Evolutionary conservation across 2,888 invertebrate genomes (phyloP), one percentile per base, ranked within the genome.

Genomic region (Ennomos erosarius): DNA sequence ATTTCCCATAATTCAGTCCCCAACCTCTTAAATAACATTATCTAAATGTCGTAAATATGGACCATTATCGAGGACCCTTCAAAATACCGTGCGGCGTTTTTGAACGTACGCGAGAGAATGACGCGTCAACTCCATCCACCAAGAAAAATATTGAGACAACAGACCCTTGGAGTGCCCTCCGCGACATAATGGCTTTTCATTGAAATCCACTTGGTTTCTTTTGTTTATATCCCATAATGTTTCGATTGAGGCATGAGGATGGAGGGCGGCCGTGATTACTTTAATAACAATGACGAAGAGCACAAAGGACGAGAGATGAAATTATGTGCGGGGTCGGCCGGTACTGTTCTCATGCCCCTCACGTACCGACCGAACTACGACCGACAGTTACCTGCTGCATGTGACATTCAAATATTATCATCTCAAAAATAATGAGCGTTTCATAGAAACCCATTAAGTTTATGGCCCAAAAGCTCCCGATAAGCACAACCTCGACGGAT

Each of bases 81-180:
- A 88, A 84, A 90, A 90, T 88, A 85, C 88, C 88, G 81, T 71
- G 85, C 90, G 89, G 90, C 74, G 82, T 87, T 85, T 88, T 89
- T 87, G 84, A 89, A 81, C 83, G 78, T 68, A 75, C 79, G 78
- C 81, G 79, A 81, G 83, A 81, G 88, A 88, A 87, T 90, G 90
- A 90, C 90, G 83, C 85, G 87, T 88, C 89, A 89, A 86, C 88
- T 87, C 81, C 78, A 82, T 81, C 85, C 82, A 84, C 83, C 68
- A 90, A 90, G 91, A 90, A 92, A 91, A 92, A 92, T 90, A 92
- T 91, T 91, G 90, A 90, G 90, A 90, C 91, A 91, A 89, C 88
- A 87, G 84, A 67, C 77, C 71, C 64, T 74, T 79, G 79, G 82
- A 90, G 90, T 78, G 85, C 87, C 73, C 90, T 91, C 77, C 82